phyloP scores from a whole-genome alignment of 2,888 invertebrate species.

The Ectemnius cavifrons region DNA sequence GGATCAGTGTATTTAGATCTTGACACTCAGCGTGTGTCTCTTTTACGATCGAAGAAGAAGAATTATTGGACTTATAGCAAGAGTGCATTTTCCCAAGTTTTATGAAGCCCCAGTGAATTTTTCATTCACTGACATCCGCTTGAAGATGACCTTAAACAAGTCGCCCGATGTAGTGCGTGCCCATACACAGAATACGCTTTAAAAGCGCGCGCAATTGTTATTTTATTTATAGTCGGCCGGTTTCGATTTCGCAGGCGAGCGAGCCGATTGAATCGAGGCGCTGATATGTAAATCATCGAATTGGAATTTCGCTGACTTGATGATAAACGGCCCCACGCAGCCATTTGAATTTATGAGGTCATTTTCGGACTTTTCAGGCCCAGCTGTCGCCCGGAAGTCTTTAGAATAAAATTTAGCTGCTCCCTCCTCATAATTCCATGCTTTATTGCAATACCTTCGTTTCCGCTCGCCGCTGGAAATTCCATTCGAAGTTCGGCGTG shows the following conservation, averaged over 20 bases:
- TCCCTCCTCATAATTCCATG: too few relatives aligned
- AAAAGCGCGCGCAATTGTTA: slow-evolving; percentile 32
- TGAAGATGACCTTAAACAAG: too few relatives aligned
- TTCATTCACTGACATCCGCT: background rate
- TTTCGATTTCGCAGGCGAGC: slow-evolving; percentile 44
- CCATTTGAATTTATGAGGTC: slow-evolving; percentile 36
- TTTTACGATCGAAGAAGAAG: too few relatives aligned
- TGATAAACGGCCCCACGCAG: slow-evolving; percentile 41
- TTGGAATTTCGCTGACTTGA: slow-evolving; percentile 42
- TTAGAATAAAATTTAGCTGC: background rate
- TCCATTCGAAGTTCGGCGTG: too few relatives aligned
- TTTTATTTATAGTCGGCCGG: slow-evolving; percentile 47
- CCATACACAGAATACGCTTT: background rate
- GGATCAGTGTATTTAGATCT: too few relatives aligned
- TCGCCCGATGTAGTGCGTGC: too few relatives aligned
- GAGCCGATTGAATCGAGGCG: slow-evolving; percentile 30
- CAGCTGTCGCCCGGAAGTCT: slow-evolving; percentile 24
- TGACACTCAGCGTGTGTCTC: too few relatives aligned
- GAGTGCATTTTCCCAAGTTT: too few relatives aligned
- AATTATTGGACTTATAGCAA: too few relatives aligned
- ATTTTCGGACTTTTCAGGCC: slow-evolving; percentile 42
- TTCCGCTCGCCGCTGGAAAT: too few relatives aligned
- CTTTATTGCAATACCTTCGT: too few relatives aligned
- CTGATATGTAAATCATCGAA: slow-evolving; percentile 43
- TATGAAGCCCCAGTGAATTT: too few relatives aligned